Base-by-base conservation (phyloP, 2,888 invertebrate genomes). In the Lasioglossum lativentre region DNA sequence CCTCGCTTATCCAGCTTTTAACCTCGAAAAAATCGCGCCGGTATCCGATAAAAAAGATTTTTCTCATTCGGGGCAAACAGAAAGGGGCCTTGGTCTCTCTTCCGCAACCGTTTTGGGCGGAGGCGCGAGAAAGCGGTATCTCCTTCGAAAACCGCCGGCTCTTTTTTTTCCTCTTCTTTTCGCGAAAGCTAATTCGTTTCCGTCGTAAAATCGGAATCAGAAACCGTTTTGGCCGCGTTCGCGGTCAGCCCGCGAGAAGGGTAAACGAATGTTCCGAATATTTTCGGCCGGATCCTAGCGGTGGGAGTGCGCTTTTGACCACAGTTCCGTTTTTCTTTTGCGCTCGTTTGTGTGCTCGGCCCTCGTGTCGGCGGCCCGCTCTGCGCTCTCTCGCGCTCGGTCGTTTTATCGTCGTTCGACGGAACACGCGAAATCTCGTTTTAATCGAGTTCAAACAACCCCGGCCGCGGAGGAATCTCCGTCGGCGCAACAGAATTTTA, bases 341-440 rank as follows among this genome's bases (percentile, higher is more conserved):
- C 47, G 47, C 68, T 47, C n/a, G 68, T 68, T 79, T 84, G 75
- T 45, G 38, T 38, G 34, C 68, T 75, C 81, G 70, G 23, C 40
- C 4, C 38, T 38, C 70, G 70, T 68, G 30, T 63, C 63, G 63
- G 63, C 63, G 63, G 63, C 30, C 63, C 63, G 30, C 38, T 68
- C 14, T 16, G 34, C 38, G n/a, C n/a, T n/a, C n/a, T 68, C 68
- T 10, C 34, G 38, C 34, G 68, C 34, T 4, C 68, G 34, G 38
- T 38, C 68, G 63, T 71, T 74, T 77, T 70, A 68, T 77, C 82
- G 82, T 73, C 74, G 82, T 70, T 59, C 56, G 75, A 4, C 72
- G 75, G 79, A 84, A 68, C 79, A 85, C 85, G 84, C 85, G 85
- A 85, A 79, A 84, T 85, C 79, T 84, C 75, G 85, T 78, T 85